Base-by-base conservation (phyloP, 2,797 vertebrate species). In the Sebastes taczanowskii region DNA sequence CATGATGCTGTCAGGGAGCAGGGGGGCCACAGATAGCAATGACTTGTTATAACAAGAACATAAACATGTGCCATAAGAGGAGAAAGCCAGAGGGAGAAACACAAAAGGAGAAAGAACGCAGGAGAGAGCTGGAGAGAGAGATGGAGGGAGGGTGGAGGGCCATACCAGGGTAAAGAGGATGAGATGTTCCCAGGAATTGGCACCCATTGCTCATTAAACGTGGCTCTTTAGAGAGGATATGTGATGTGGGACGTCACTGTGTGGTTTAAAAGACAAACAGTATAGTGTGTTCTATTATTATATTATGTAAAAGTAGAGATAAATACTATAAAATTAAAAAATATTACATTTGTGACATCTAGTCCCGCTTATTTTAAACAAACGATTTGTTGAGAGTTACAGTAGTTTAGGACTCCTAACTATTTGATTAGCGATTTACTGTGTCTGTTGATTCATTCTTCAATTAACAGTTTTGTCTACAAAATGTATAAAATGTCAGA, bases 181-280 rank as follows among this genome's bases (percentile, higher is more conserved):
- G 62, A 29, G 60, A 56, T 35, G 53, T 78, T 91, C 11, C 86
- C 35, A 70, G 71, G 85, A 92, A 88, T 81, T 83, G 82, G 78
- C 81, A 77, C 76, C 29, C 25, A 75, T 55, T 34, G 35, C 62
- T 88, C 71, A 81, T 80, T 82, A 78, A 81, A 82, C 3, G 1
- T 42, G 49, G 71, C 65, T 85, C 62, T 82, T 90, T 90, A 67
- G 87, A 82, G 77, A 27, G 30, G 42, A 66, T 2, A 53, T 91
- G 91, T 71, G 81, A 88, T 49, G 73, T 60, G 34, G 63, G 42
- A 52, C 11, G 11, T 74, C 60, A 59, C 3, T 0, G 29, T 64
- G 73, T 49, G 58, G 49, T 68, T 71, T n/a, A 38, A 64, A 46
- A 30, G 32, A 66, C 11, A 14, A 18, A 60, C n/a, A 18, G 16